A percentile compares a stretch with the other conserved stretches of the same genome.
Conservation (phyloP, 2,797 vertebrate genomes). For the Epinephelus malabaricus region DNA sequence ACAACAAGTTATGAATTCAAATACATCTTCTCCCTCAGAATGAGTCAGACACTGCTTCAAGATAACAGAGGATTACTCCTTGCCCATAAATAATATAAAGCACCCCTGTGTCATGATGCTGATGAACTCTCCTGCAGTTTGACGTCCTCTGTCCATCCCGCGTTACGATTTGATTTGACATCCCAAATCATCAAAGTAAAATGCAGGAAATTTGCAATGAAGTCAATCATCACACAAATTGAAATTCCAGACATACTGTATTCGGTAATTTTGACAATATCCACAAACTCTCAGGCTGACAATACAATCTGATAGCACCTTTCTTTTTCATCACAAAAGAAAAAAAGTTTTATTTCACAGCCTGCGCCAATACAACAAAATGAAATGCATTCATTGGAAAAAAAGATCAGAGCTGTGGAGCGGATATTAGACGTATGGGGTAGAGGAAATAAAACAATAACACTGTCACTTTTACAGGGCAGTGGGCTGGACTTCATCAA, state of each 20-base stretch:
- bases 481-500: constrained; percentile 49
- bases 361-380: constrained; percentile 10
- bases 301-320: constrained; percentile 25
- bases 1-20: constrained; percentile 28
- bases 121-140: constrained; percentile 17
- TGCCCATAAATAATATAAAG: constrained; percentile 31
- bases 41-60: constrained; percentile 21
- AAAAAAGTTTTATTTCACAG: constrained; percentile 29
- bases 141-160: constrained; percentile 23
- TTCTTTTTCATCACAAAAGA: constrained; percentile 16
- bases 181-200: constrained; percentile 16
- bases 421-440: constrained; percentile 51
- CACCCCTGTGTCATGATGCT: constrained; percentile 16
- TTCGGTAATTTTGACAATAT: background rate
- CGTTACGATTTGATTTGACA: background rate
- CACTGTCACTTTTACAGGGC: constrained; percentile 41
- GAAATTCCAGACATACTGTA: constrained; percentile 1
- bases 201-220: background rate
- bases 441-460: constrained; percentile 62
- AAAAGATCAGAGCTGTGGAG: constrained; percentile 8
- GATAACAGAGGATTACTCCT: constrained; percentile 25
- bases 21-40: constrained; percentile 18
- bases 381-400: constrained; percentile 33
- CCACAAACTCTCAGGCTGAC: background rate
- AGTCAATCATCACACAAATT: background rate